Evolutionary conservation across 2,113 vertebrate species (phyloP).

Genomic region (Athene noctua): DNA sequence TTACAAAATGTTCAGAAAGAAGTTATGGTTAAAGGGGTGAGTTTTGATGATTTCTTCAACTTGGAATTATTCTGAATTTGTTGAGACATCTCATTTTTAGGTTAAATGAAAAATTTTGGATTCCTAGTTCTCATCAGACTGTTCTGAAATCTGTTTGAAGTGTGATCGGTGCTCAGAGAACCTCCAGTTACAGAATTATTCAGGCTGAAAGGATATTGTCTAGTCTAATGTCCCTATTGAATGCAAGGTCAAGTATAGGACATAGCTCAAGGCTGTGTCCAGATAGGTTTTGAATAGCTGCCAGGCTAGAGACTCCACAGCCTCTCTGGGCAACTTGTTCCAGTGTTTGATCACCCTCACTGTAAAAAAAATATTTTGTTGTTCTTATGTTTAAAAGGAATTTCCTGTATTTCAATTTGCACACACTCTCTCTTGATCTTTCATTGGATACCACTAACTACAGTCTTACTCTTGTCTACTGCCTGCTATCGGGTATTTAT

Average conservation of each 20-base stretch:
- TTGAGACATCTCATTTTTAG: not conserved
- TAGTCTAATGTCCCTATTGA: not conserved
- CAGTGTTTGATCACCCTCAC: not conserved
- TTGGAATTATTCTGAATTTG: not conserved
- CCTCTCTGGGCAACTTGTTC: not conserved
- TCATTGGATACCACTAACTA: not conserved
- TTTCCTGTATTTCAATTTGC: not conserved
- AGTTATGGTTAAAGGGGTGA: not conserved
- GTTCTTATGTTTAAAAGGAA: not conserved
- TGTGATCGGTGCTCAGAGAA: not conserved
- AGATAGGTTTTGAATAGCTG: not conserved
- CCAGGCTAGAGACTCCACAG: not conserved
- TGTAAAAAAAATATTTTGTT: not conserved
- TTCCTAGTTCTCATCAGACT: not conserved
- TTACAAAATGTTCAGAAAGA: not conserved
- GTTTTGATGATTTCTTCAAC: not conserved
- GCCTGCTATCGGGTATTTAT: not conserved
- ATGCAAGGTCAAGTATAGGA: not conserved
- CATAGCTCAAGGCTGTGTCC: not conserved
- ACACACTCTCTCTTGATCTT: not conserved
- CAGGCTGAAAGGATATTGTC: not conserved
- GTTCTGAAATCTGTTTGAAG: not conserved
- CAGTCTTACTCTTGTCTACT: not conserved
- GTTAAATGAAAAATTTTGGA: not conserved
- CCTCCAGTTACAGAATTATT: not conserved